Conservation (phyloP, 2,113 vertebrate genomes). For the Peromyscus maniculatus region DNA sequence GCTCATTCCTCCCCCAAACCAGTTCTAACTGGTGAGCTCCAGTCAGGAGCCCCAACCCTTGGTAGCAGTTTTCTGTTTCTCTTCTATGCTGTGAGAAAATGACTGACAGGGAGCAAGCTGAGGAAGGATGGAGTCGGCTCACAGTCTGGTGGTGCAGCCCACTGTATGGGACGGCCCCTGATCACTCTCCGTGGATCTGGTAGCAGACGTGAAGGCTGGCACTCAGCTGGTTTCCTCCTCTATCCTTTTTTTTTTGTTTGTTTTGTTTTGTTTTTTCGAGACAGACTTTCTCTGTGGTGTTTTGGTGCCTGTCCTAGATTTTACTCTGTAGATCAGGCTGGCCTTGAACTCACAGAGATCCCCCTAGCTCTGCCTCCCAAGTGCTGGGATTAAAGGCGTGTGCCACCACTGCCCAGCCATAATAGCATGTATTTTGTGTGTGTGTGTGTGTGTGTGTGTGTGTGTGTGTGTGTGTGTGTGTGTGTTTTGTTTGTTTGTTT, state of each 20-base stretch:
- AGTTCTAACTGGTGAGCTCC: neutral
- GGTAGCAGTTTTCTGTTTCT: neutral
- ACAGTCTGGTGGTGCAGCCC: neutral
- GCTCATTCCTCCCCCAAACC: neutral
- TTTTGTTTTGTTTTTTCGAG: no score
- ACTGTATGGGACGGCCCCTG: neutral
- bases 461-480: no score
- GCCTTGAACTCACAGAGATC: no score
- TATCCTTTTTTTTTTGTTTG: neutral
- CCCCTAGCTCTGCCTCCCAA: no score
- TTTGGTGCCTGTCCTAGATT: no score
- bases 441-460: no score
- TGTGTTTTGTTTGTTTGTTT: no score
- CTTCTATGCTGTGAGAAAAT: neutral
- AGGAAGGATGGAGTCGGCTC: neutral
- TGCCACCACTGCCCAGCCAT: no score
- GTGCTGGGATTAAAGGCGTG: no score
- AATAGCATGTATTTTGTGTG: neutral
- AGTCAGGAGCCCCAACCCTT: neutral
- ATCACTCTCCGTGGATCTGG: neutral
- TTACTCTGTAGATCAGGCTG: no score
- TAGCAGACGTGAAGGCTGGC: neutral
- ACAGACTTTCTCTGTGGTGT: no score
- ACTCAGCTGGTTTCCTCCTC: neutral
- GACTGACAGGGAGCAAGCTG: neutral